Evolutionary conservation across 1,140 invertebrate genomes (phyloP).

Genomic region (Elymnias hypermnestra): DNA sequence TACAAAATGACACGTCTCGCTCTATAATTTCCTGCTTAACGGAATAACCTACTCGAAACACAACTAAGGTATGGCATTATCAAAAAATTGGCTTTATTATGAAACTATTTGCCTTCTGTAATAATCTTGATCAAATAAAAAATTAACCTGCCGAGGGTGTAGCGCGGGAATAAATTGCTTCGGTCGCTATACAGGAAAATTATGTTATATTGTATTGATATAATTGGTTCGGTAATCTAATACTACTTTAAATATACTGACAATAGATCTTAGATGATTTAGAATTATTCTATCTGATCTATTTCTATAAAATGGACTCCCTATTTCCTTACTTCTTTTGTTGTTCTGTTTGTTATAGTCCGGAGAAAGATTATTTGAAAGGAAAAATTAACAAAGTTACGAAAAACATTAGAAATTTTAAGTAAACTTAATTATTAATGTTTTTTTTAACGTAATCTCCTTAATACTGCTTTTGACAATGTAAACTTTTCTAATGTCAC

Average conservation of each 20-base stretch:
- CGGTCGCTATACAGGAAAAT: conserved; percentile 42
- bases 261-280: neutral
- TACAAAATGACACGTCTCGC: conserved; percentile 53
- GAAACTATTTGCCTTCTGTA: conserved; percentile 54
- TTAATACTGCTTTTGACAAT: no score
- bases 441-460: no score
- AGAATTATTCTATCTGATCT: no score
- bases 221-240: conserved; percentile 10
- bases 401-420: no score
- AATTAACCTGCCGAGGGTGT: conserved; percentile 61
- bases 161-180: conserved; percentile 49
- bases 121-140: conserved; percentile 71
- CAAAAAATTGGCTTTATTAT: conserved; percentile 74
- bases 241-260: no score
- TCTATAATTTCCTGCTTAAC: conserved; percentile 55
- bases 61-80: conserved; percentile 48
- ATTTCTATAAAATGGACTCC: no score
- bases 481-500: no score
- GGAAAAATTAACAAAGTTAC: no score
- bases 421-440: no score
- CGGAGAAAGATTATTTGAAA: no score
- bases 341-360: no score
- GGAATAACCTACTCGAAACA: conserved; percentile 48
- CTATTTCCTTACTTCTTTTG: no score
- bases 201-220: conserved; percentile 13